phyloP scores from a whole-genome alignment of 2,797 vertebrate species.

The Synaphobranchus kaupii region DNA sequence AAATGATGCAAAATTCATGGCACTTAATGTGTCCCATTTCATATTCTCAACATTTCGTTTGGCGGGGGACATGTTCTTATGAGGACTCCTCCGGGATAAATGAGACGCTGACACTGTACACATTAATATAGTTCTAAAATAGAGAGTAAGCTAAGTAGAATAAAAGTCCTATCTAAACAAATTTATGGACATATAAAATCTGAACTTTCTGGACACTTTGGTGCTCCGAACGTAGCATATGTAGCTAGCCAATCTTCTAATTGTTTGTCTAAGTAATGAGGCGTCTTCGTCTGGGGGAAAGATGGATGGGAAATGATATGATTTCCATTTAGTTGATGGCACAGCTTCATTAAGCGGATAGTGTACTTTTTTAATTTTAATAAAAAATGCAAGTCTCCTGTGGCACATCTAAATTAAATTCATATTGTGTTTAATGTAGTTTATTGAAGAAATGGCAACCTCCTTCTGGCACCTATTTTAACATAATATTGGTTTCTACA shows the following conservation, averaged over 20 bases:
- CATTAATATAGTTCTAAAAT: not conserved
- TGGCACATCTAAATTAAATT: not conserved
- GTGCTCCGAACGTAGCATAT: not conserved
- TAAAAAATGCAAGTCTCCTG: not conserved
- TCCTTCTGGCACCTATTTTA: not conserved
- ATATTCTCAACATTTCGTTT: not conserved
- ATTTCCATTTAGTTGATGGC: not conserved
- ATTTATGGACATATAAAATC: not conserved
- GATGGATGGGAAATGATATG: not conserved
- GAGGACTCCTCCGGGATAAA: not conserved
- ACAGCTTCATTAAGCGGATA: not conserved
- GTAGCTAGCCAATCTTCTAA: not conserved
- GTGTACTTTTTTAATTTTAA: not conserved
- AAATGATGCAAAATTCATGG: conserved; percentile 20
- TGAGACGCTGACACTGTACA: not conserved
- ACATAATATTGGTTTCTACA: not conserved
- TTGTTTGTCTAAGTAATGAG: not conserved
- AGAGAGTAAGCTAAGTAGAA: not conserved
- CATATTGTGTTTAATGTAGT: not conserved
- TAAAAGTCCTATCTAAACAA: not conserved
- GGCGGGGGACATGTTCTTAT: not conserved
- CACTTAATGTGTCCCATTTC: conserved; percentile 11
- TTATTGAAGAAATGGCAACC: not conserved
- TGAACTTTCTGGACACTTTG: not conserved
- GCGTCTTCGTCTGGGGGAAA: not conserved